A percentile compares a stretch with the other conserved stretches of the same genome.
Evolutionary conservation across 2,888 invertebrate genomes (phyloP).

Genomic region (Eupithecia subumbrata): DNA sequence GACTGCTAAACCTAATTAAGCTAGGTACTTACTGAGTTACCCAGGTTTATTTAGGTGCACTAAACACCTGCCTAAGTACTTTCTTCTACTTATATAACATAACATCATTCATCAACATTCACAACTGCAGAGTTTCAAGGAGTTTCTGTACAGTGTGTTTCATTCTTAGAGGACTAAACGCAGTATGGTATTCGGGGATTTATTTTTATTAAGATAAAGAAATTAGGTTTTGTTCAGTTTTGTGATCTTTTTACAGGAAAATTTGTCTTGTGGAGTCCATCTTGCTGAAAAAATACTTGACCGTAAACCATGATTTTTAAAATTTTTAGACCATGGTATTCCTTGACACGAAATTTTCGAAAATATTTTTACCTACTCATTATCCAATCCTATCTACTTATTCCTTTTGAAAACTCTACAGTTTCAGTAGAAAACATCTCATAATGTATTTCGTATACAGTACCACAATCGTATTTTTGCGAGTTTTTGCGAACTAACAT

Average conservation of each 20-base stretch:
- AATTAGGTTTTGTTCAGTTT: too few species aligned
- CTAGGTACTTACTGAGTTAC: slow-evolving; percentile 1
- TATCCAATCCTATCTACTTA: not conserved
- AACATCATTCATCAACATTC: not conserved
- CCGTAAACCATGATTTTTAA: not conserved
- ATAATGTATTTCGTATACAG: not conserved
- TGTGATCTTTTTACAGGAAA: too few species aligned
- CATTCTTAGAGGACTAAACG: not conserved
- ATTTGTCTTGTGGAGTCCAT: too few species aligned
- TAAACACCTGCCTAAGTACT: not conserved
- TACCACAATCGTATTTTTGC: not conserved
- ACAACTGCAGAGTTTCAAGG: not conserved
- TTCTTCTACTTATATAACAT: not conserved
- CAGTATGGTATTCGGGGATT: not conserved
- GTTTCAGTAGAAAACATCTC: not conserved
- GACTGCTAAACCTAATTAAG: slow-evolving; percentile 13
- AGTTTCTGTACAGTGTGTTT: not conserved
- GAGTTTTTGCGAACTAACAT: not conserved
- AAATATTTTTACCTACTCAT: not conserved
- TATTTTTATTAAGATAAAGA: not conserved
- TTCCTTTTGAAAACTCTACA: not conserved
- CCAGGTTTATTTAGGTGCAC: not conserved
- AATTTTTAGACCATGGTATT: not conserved
- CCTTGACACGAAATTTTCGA: not conserved
- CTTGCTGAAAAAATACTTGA: not conserved